These are phyloP conservation scores for Merluccius polli DNA, from an alignment of 2,797 vertebrate genomes.

Conservation along the genomic window DNA sequence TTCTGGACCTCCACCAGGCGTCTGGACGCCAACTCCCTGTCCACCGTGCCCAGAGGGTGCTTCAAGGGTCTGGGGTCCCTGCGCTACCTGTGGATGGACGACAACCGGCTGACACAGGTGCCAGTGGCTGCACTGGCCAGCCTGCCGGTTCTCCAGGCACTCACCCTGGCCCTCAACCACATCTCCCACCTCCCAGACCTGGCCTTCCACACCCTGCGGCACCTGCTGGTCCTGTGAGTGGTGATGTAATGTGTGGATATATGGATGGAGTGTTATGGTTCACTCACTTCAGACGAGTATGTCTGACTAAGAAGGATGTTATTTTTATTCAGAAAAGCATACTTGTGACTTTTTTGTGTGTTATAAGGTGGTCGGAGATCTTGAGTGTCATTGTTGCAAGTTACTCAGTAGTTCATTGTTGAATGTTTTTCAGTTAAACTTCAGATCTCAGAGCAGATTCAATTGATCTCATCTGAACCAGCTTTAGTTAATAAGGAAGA, in stretches of 20 bases:
- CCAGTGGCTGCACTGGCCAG: slow-evolving; percentile 75
- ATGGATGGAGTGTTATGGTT: not conserved
- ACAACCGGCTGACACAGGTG: slow-evolving; percentile 79
- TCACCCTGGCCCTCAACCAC: slow-evolving; percentile 83
- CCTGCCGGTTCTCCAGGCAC: slow-evolving; percentile 77
- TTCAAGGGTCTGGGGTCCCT: slow-evolving; percentile 77
- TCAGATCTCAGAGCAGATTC: too few relatives aligned
- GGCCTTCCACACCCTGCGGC: slow-evolving; percentile 79
- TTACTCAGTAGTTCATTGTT: too few relatives aligned
- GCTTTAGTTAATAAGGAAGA: too few relatives aligned
- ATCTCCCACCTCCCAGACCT: slow-evolving; percentile 79
- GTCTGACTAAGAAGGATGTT: not conserved
- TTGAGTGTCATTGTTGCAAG: too few relatives aligned
- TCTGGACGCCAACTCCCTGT: slow-evolving; percentile 83
- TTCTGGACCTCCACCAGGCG: slow-evolving; percentile 62
- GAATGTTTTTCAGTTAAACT: too few relatives aligned
- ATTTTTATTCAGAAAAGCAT: not conserved
- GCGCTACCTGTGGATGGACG: slow-evolving; percentile 82
- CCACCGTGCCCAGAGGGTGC: slow-evolving; percentile 72
- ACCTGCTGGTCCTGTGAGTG: slow-evolving; percentile 84
- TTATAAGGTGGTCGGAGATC: too few relatives aligned
- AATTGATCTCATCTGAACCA: too few relatives aligned
- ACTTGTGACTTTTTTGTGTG: too few relatives aligned
- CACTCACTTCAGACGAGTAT: not conserved
- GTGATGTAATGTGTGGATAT: not conserved